Base-by-base conservation (phyloP, 2,797 vertebrate species). In the Anas georgica region DNA sequence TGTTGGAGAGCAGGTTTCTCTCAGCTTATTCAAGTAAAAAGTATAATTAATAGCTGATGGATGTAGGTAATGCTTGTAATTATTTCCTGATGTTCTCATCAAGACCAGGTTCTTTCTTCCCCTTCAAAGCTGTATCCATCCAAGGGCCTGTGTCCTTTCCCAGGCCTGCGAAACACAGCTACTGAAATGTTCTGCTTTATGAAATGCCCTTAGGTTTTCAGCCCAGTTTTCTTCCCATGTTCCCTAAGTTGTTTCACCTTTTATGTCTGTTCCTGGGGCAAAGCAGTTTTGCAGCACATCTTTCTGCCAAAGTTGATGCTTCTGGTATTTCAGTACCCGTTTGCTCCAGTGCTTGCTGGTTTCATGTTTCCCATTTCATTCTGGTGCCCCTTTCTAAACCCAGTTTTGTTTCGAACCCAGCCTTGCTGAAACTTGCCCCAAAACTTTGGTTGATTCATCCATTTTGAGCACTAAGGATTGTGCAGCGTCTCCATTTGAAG, bases 111-210 rank as follows among this genome's bases (percentile, higher is more conserved):
- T 50, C 50, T 68, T 52, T 67, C 3, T 72, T 83, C 70, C 20
- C 28, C 0, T 55, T 82, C 50, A 39, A 52, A 73, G 13, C 46
- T 69, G 31, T 66, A 17, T 26, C 25, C 88, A 31, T 37, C 6
- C 5, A 63, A 67, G 33, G 37, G 33, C 55, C 48, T 8, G 52
- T 85, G 39, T 80, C 43, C 10, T 78, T 69, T 84, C 17, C 35
- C 41, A 82, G 63, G 25, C 20, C 41, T 0, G 2, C 33, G n/a
- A 70, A 74, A 60, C 21, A 4, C 3, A 11, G 16, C 12, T 86
- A 2, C 28, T 54, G 29, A 55, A 90, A 9, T 0, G 1, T 83
- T 91, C 29, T 11, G 6, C 64, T 58, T 18, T 46, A 0, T 20
- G 33, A 55, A 75, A 7, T 3, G 1, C 31, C 50, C 25, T 72